Evolutionary conservation across 2,113 vertebrate genomes (phyloP), one percentile per base, ranked within the genome.

Genomic region (Neotoma lepida): DNA sequence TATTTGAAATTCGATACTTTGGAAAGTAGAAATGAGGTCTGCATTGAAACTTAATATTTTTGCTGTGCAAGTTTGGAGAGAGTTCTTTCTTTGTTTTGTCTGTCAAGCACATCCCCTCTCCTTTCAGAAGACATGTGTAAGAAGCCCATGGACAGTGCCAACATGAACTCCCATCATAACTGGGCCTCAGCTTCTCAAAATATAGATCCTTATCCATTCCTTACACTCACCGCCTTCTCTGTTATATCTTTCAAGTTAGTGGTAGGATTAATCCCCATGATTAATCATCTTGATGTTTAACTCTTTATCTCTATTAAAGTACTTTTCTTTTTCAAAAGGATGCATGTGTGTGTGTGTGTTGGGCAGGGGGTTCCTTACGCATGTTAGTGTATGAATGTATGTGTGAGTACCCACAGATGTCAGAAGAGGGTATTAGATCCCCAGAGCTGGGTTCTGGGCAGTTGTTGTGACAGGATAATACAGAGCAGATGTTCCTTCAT

Each of bases 1-100:
- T 86, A 81, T 94, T 96, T 61, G 85, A 95, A 96, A 95, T 87
- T 41, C 89, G 80, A 66, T 91, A 39, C 56, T 95, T 96, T 17
- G 26, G 66, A 46, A 91, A 86, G 46, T 94, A 30, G 13, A 97
- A 91, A 88, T 92, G 39, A 28, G n/a, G 54, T 77, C 66, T 94
- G 9, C 51, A 56, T 56, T 82, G 71, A n/a, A 41, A 22, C 90
- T 89, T 95, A 51, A 80, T 89, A 35, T 70, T 63, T n/a, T 84
- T 85, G 33, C 39, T 89, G 17, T 56, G 33, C 28, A 91, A 44
- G 39, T 91, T 77, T 88, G 26, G 28, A 91, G 56, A 56, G 26
- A 46, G 13, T 77, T 82, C 15, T 93, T 90, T 88, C 2, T 1
- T 6, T 41, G 3, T 89, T 26, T 93, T 78, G 70, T 58, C 76